Conservation (phyloP, 2,113 vertebrate species). For the Clarias macrocephalus region DNA sequence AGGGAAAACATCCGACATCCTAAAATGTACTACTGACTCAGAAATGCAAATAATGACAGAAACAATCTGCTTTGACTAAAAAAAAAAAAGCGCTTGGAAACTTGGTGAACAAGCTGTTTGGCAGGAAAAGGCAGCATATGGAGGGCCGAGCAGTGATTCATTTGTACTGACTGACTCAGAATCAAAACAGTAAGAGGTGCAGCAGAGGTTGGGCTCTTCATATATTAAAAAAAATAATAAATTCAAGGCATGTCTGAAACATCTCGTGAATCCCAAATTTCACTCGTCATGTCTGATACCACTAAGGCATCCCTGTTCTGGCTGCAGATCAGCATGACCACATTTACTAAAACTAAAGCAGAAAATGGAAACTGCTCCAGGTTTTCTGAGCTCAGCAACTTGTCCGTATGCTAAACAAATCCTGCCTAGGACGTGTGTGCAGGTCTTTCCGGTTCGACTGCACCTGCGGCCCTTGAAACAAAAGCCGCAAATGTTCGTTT, state of each 20-base stretch:
- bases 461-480: constrained; percentile 53
- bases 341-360: background rate
- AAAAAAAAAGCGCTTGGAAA: constrained; percentile 10
- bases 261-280: background rate
- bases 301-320: background rate
- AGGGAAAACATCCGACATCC: background rate
- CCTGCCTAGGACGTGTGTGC: constrained; percentile 42
- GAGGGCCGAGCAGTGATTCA: constrained; percentile 53
- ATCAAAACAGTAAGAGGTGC: constrained; percentile 37
- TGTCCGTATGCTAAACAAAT: constrained; percentile 5
- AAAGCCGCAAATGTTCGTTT: constrained; percentile 24
- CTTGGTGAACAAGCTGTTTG: constrained; percentile 44
- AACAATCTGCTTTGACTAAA: constrained; percentile 25
- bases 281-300: background rate
- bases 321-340: background rate
- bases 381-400: constrained; percentile 2
- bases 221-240: constrained; percentile 19
- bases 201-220: constrained; percentile 21
- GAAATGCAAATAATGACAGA: constrained; percentile 1
- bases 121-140: constrained; percentile 21
- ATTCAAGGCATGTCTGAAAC: constrained; percentile 17
- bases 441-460: constrained; percentile 75
- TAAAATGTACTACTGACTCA: constrained; percentile 10
- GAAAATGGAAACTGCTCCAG: too few species aligned
- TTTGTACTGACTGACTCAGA: constrained; percentile 51